Evolutionary conservation across 1,140 invertebrate genomes (phyloP), one percentile per base, ranked within the genome.

Genomic region (Heterodera schachtii): DNA sequence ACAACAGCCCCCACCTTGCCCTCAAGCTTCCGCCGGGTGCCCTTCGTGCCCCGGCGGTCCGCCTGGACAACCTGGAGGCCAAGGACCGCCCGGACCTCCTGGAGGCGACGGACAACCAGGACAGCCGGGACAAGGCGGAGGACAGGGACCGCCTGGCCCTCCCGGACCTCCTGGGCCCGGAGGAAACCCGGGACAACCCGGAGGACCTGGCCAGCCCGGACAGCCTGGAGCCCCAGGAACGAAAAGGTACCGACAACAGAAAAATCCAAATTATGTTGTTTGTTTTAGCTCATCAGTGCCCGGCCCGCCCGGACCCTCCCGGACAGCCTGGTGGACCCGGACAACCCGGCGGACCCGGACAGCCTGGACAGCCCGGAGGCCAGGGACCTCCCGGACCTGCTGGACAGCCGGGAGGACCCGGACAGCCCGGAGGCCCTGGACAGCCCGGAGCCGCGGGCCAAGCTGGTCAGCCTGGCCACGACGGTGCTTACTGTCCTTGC

Each of bases 341-440:
- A 82, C 31, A 52, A 21, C 76, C 77, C 16, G 76, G 81, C 0
- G 41, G 19, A 13, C 77, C 77, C 7, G 77, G 70, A 21, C 80
- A 82, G 46, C 16, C 31, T 64, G 81, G 46, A 82, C 81, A 78
- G 60, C 77, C 77, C 70, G 77, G 77, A 44, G 75, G 75, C 6
- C 80, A 83, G n/a, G 84, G 84, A 19, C 84, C 81, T 13, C 84
- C 84, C 8, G 84, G 84, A 66, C 76, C 82, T 19, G 81, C 85
- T 16, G 85, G 85, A 3, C 64, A 69, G 9, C 84, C 81, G 64
- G 78, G 79, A 46, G 79, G 81, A 13, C 82, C 85, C 71, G 80
- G 80, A 80, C 44, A 44, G 16, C 44, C 60, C 16, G 80, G 80
- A 16, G 47, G 66, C 31, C 77, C 77, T 43, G 77, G 77, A 69